phyloP scores from a whole-genome alignment of 2,113 vertebrate species.

The Cyphomyrus plagiostoma region DNA sequence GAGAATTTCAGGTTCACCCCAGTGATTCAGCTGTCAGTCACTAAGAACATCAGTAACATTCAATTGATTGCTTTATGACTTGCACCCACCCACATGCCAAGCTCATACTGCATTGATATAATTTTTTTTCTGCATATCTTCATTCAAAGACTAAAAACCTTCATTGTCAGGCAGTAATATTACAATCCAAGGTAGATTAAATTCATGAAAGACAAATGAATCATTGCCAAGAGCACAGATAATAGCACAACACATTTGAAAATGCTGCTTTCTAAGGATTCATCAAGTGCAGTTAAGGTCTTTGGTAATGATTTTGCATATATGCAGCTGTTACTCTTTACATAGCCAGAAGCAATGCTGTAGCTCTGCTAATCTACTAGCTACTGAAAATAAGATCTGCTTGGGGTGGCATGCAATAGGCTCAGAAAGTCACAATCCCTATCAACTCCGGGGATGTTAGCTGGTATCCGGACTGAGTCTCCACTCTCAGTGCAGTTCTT shows the following conservation, averaged over 20 bases:
- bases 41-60: background rate
- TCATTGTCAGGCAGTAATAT: background rate
- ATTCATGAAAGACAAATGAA: background rate
- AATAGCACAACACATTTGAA: background rate
- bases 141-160: background rate
- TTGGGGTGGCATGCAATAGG: background rate
- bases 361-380: background rate
- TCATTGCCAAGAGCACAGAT: background rate
- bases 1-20: background rate
- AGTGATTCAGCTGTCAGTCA: constrained; percentile 6
- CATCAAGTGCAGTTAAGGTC: background rate
- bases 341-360: background rate
- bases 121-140: background rate
- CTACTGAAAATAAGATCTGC: background rate
- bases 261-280: background rate
- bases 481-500: background rate
- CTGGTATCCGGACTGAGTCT: background rate
- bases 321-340: background rate
- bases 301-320: background rate
- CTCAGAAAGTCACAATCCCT: background rate
- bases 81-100: background rate
- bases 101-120: background rate
- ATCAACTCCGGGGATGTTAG: background rate
- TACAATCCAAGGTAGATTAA: background rate
- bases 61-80: background rate